These are phyloP conservation scores for Heterochromis multidens DNA, from an alignment of 2,113 vertebrate species.

Conservation along the genomic window DNA sequence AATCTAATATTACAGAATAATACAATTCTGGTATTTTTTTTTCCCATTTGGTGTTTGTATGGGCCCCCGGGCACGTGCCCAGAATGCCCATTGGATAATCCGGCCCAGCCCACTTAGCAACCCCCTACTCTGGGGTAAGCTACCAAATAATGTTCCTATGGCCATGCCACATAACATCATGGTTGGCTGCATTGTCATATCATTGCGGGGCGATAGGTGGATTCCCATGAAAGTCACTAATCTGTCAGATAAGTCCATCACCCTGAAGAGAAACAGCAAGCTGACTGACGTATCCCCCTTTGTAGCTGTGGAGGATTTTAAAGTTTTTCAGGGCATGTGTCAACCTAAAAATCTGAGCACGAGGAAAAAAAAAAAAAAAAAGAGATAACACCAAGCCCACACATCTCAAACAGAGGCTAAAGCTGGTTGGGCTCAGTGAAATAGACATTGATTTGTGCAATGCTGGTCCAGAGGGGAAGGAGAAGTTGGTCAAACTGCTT, in stretches of 20 bases:
- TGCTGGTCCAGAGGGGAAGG: no score
- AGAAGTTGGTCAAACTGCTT: no score
- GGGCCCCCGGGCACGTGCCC: no score
- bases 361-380: no score
- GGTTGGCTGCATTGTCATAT: background rate
- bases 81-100: no score
- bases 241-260: background rate
- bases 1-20: no score
- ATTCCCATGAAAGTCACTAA: slow-evolving; percentile 21
- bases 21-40: no score
- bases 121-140: slow-evolving; percentile 22
- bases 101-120: no score
- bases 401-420: background rate
- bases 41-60: no score
- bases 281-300: slow-evolving; percentile 32
- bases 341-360: background rate
- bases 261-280: slow-evolving; percentile 17
- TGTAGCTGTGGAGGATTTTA: background rate
- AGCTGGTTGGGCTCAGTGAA: no score
- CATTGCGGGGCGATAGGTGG: slow-evolving; percentile 23
- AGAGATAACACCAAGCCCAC: no score
- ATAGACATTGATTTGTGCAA: no score
- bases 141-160: background rate
- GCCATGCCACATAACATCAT: background rate
- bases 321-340: background rate